Base-by-base conservation (phyloP, 2,888 invertebrate species). In the Oxycera nigricornis region DNA sequence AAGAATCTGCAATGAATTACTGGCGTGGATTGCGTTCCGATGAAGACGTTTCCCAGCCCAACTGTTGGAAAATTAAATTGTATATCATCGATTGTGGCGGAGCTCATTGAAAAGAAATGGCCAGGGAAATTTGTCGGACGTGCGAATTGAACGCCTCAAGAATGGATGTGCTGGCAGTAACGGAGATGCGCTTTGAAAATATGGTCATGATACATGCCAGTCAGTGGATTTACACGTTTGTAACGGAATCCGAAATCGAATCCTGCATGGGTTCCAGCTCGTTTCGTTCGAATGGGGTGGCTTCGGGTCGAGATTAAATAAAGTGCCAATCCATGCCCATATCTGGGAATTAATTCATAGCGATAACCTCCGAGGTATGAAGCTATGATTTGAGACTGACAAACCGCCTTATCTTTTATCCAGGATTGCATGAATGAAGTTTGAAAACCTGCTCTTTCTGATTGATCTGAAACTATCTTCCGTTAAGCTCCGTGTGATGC, bases 21-120 rank as follows among this genome's bases (percentile, higher is more conserved):
- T 30, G 11, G 20, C 30, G 31, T n/a, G 17, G 61, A 61, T 61
- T 46, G 17, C 46, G 62, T 26, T 62, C 35, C 62, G 41, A 65
- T 65, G 65, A 65, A 65, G 65, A 65, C 41, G 65, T 65, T 41
- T 65, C 26, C 22, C 17, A 22, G 17, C 41, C 9, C 3, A 65
- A 39, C 65, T 41, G 22, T 7, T 41, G 22, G 41, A 22, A 41
- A 39, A 65, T 41, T 41, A 24, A 65, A 65, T 41, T 62, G 35
- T 41, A 30, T 41, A 41, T 39, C 65, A 65, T 65, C 65, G 41
- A 65, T 65, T 65, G 39, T 41, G 65, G 35, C 41, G 41, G 41
- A n/a, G 17, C 2, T 41, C 14, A 22, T 24, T 22, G 11, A 24
- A 24, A 22, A 41, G 41, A 61, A 65, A 65, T 1, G 65, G 65